Base-by-base conservation (phyloP, 1,140 invertebrate species). In the Lepidurus couesii region DNA sequence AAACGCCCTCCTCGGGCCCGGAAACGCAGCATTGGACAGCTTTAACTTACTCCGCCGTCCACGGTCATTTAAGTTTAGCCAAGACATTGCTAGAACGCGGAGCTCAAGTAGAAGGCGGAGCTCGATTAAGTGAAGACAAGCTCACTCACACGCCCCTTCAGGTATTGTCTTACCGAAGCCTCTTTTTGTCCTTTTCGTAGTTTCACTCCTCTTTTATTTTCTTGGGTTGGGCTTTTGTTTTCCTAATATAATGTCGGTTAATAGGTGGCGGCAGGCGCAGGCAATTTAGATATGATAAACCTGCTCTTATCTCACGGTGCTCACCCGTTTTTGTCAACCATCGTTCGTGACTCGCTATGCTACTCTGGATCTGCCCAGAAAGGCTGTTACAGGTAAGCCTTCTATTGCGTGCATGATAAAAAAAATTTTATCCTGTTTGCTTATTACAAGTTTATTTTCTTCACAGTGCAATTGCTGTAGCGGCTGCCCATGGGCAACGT, bases 61-160 rank as follows among this genome's bases (percentile, higher is more conserved):
- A 89, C 24, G 89, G 89, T 3, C 86, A 90, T 76, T 81, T 84
- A 8, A 77, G 75, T 21, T 88, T 89, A 42, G 90, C 90, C 0
- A 81, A 83, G 79, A 81, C 94, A 8, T 83, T 95, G 21, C 80
- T 87, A 16, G 92, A 93, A 80, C 88, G 91, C 24, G 93, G 93
- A 1, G 93, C 92, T n/a, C 87, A 90, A 76, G 93, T 95, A 0
- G 94, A 96, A 86, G 94, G 93, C 8, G 93, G 93, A 0, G 93
- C 92, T 0, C 88, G 90, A 10, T 82, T 91, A 1, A 91, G 91
- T 78, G 93, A 95, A 83, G 93, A 95, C 80, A 92, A 92, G 79
- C 92, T 90, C 81, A 95, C 94, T 0, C 88, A 95, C 45, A 96
- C 94, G 5, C 94, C 94, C 0, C 83, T 96, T 2, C 94, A 96